Evolutionary conservation across 2,888 invertebrate species (phyloP).

Genomic region (Tubulanus polymorphus): DNA sequence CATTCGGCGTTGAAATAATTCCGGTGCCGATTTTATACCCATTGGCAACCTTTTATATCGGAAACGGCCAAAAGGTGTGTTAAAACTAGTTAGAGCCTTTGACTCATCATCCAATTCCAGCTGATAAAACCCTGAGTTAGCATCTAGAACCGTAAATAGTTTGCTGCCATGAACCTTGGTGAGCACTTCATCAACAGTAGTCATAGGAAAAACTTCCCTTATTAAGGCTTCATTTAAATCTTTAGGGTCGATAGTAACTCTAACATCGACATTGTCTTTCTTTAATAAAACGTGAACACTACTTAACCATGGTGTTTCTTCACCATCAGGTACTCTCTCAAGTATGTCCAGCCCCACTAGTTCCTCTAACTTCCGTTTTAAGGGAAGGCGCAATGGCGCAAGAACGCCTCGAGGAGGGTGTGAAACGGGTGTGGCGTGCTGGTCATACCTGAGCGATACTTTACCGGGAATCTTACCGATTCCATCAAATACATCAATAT

Average conservation of each 20-base stretch:
- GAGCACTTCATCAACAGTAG: constrained; percentile 20
- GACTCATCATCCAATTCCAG: neutral
- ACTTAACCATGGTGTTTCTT: neutral
- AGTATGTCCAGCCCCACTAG: neutral
- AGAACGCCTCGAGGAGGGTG: neutral
- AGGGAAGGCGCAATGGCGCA: neutral
- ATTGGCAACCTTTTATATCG: constrained; percentile 2
- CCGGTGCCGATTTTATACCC: constrained; percentile 10
- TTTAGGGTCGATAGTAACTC: constrained; percentile 12
- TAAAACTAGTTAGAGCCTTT: neutral
- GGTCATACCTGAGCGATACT: neutral
- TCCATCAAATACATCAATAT: constrained; percentile 1
- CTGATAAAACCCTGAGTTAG: constrained; percentile 2
- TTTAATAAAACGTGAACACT: neutral
- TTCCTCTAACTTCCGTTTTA: neutral
- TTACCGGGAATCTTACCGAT: constrained; percentile 1
- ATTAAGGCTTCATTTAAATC: constrained; percentile 13
- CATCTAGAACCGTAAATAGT: constrained; percentile 17
- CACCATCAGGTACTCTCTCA: neutral
- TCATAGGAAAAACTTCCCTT: constrained; percentile 8
- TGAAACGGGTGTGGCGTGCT: neutral
- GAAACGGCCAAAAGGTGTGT: constrained; percentile 7
- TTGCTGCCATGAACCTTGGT: constrained; percentile 19
- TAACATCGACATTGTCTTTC: constrained; percentile 3
- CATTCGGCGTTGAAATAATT: neutral